These are phyloP conservation scores for Gasterosteus aculeatus DNA, from an alignment of 2,113 vertebrate species.

Conservation along the genomic window DNA sequence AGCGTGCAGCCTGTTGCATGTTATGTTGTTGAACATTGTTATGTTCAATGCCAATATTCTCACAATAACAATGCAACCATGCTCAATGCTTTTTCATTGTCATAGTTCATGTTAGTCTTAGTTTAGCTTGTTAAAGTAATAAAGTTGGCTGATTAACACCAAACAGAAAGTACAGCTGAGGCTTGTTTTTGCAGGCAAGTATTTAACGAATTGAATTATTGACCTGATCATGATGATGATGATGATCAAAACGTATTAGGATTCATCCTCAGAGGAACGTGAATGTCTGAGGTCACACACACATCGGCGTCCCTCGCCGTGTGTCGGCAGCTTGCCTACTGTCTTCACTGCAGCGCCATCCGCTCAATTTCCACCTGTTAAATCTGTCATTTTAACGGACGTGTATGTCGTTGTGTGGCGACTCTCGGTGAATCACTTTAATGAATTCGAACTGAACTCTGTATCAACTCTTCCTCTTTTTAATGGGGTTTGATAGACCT, in stretches of 20 bases:
- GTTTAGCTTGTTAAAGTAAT: not conserved
- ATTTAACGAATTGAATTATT: not conserved
- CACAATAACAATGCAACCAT: not conserved
- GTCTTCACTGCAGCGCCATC: not conserved
- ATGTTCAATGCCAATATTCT: not conserved
- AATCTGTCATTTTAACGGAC: constrained; percentile 20
- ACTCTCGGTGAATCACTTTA: not conserved
- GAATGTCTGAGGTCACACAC: not conserved
- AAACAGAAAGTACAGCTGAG: not conserved
- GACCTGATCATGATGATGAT: constrained; percentile 2
- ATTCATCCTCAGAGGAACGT: not conserved
- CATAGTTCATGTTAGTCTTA: not conserved
- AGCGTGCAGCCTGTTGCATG: not conserved
- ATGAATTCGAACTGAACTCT: constrained; percentile 30
- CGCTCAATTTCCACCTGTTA: constrained; percentile 1
- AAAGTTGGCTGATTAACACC: not conserved
- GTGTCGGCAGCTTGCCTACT: not conserved
- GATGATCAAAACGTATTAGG: not conserved
- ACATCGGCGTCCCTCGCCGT: not conserved
- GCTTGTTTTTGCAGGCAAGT: not conserved
- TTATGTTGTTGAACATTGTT: not conserved
- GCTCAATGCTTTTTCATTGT: not conserved
- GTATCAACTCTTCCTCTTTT: constrained; percentile 37
- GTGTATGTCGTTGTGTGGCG: not conserved
- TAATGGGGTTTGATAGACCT: constrained; percentile 50